These are phyloP conservation scores for Phymanthus crucifer DNA, from an alignment of 92 coral and sea anemone species.

Conservation along the genomic window DNA sequence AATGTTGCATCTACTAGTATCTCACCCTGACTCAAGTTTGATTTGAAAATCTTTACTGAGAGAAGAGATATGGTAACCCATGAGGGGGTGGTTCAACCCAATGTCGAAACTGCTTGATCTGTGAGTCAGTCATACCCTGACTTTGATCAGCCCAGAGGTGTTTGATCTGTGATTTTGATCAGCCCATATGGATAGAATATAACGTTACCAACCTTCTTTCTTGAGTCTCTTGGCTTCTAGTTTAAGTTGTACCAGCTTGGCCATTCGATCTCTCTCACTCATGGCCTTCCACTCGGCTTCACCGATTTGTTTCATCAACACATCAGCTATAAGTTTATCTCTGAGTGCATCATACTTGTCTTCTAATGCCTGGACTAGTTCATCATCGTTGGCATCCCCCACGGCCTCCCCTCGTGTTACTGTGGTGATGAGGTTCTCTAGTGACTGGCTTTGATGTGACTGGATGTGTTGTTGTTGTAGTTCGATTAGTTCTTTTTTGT, in stretches of 20 bases:
- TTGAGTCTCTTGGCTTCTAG: slow-evolving; percentile 76
- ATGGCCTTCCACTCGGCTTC: slow-evolving; percentile 90
- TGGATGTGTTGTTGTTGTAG: slow-evolving; percentile 77
- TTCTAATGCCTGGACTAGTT: slow-evolving; percentile 87
- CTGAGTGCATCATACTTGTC: slow-evolving; percentile 93
- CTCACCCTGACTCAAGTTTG: too few species aligned
- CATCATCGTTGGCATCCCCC: slow-evolving; percentile 79
- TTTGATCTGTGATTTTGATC: too few species aligned
- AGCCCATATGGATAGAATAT: background rate
- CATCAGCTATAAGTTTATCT: slow-evolving; percentile 87
- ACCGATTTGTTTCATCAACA: slow-evolving; percentile 82
- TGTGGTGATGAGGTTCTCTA: slow-evolving; percentile 66
- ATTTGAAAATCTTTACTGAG: too few species aligned
- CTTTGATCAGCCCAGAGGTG: too few species aligned
- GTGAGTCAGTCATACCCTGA: too few species aligned
- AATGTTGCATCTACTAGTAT: too few species aligned
- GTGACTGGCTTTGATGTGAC: slow-evolving; percentile 58
- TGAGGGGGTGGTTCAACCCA: too few species aligned
- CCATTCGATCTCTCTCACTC: slow-evolving; percentile 82
- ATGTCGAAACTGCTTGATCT: too few species aligned
- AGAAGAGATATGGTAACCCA: too few species aligned
- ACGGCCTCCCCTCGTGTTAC: slow-evolving; percentile 77
- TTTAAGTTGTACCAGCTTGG: slow-evolving; percentile 81
- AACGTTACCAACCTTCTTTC: slow-evolving; percentile 62
- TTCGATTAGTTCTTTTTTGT: slow-evolving; percentile 67